A percentile compares a stretch with the other conserved stretches of the same genome.
Evolutionary conservation across 2,888 invertebrate genomes (phyloP).

Genomic region (Caenorhabditis panamensis): DNA sequence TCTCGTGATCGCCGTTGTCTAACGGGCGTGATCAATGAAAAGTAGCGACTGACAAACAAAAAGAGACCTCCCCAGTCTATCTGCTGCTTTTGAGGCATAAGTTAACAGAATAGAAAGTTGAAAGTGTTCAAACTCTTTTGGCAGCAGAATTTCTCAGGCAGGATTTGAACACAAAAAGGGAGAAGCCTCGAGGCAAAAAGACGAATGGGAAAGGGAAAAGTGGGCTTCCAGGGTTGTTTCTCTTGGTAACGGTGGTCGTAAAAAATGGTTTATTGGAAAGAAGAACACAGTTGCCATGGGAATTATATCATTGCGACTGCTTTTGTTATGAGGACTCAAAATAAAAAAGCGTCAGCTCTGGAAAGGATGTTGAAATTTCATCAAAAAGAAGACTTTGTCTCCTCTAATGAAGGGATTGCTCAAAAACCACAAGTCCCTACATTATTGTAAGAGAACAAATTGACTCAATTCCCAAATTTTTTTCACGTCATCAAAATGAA

Average conservation of each 20-base stretch:
- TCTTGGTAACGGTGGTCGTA: slow-evolving; percentile 31
- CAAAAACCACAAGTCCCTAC: no score
- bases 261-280: slow-evolving; percentile 20
- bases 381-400: no score
- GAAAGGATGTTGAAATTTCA: no score
- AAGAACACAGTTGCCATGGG: slow-evolving; percentile 17
- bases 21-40: not conserved
- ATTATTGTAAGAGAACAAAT: not conserved
- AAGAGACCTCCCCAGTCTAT: not conserved
- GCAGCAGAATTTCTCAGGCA: slow-evolving; percentile 11
- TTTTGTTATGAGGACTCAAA: not conserved
- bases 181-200: not conserved
- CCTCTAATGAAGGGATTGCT: no score
- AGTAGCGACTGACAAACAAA: no score
- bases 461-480: not conserved
- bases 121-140: no score
- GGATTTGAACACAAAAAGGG: slow-evolving; percentile 18
- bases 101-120: not conserved
- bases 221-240: slow-evolving; percentile 24
- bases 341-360: not conserved
- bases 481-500: not conserved
- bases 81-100: no score
- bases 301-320: slow-evolving; percentile 3
- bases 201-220: slow-evolving; percentile 22
- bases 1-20: not conserved